phyloP scores from a whole-genome alignment of 2,797 vertebrate genomes.

The Pipistrellus pipistrellus region DNA sequence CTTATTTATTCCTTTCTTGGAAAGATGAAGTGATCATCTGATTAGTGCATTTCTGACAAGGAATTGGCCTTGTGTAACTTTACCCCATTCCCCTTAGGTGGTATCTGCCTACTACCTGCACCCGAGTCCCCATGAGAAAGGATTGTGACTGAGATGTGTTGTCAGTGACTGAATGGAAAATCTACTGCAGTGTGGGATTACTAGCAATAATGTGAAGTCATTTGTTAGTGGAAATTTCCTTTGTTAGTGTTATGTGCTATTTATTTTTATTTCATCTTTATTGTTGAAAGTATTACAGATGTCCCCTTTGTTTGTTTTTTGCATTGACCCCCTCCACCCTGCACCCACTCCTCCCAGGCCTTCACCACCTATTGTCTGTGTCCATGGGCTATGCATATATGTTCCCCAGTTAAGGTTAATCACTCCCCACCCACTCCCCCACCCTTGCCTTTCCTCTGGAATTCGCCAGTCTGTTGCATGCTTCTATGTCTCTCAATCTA shows the following conservation, averaged over 20 bases:
- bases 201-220: background rate
- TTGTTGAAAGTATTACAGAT: too few species aligned
- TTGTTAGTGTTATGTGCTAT: background rate
- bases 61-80: background rate
- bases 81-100: background rate
- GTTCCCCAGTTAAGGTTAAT: too few species aligned
- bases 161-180: background rate
- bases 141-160: background rate
- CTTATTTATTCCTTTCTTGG: background rate
- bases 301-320: too few species aligned
- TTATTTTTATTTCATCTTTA: too few species aligned
- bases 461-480: too few species aligned
- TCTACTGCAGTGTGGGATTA: background rate
- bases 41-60: background rate
- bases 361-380: too few species aligned
- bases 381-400: too few species aligned
- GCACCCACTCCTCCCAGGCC: too few species aligned
- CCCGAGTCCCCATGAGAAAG: fast-evolving
- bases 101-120: background rate
- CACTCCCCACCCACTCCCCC: too few species aligned
- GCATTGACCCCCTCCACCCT: too few species aligned
- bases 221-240: background rate
- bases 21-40: background rate
- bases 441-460: too few species aligned
- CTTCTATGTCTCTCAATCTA: too few species aligned